Base-by-base conservation (phyloP, 35 echinoderm and acorn worm species). In the Lytechinus pictus region DNA sequence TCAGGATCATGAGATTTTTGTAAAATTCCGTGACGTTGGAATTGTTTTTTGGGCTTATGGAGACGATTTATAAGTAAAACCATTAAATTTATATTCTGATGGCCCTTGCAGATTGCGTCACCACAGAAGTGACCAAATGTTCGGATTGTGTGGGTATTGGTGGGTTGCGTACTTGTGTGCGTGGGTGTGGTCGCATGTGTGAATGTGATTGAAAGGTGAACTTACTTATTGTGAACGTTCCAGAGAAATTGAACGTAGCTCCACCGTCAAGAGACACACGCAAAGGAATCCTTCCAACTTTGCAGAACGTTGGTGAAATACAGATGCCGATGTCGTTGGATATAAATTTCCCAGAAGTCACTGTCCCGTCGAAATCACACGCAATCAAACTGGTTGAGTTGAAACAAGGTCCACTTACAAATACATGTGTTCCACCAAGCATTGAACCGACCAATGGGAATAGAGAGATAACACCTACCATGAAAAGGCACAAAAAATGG, bases 371-470 rank as follows among this genome's bases (percentile, higher is more conserved):
- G 61, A 95, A 95, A 14, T n/a, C 6, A 86, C 94, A 95, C 12
- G 53, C 19, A 19, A 95, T 86, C 11, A 86, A 13, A 27, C 8
- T 52, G 27, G 94, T 54, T 79, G 55, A 19, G 61, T 95, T 55
- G 60, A 95, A 54, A 44, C 57, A 79, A 2, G 94, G 60, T 28
- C 72, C 44, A 13, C 10, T 33, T 4, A 95, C 53, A 5, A 79
- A 33, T 53, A 95, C 94, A 3, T 86, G 33, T 5, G 61, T 86
- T 72, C 94, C 94, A 54, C 94, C 94, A 28, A 95, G 94, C 71
- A 95, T 95, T 28, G 94, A 52, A 54, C 94, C 94, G 27, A 52
- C 27, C 13, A 95, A 21, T 24, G 94, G 94, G 27, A 54, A 95
- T 6, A 95, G n/a, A 0, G 90, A 52, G 8, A 92, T 21, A 1